Evolutionary conservation across 2,888 invertebrate genomes (phyloP).

Genomic region (Isotomurus palustris): DNA sequence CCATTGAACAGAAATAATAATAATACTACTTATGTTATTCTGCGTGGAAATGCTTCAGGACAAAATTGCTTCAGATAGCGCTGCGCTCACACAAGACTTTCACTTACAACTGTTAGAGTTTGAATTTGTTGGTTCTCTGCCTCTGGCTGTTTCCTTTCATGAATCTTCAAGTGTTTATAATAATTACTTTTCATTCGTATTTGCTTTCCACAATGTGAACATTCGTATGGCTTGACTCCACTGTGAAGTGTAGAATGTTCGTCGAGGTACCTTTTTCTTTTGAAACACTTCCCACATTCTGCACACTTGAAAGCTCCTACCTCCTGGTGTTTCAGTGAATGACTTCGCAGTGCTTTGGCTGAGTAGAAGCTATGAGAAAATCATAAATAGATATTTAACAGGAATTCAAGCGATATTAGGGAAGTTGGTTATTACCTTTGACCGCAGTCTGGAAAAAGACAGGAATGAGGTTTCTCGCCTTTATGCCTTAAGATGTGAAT

Average conservation of each 20-base stretch:
- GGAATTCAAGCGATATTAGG: no score
- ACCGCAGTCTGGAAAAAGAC: constrained; percentile 11
- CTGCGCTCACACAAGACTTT: no score
- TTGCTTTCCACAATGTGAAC: constrained; percentile 21
- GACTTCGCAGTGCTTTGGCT: constrained; percentile 20
- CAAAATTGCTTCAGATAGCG: no score
- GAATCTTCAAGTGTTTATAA: constrained; percentile 35
- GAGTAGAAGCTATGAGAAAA: constrained; percentile 27
- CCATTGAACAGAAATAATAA: no score
- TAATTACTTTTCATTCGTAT: constrained; percentile 37
- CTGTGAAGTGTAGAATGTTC: constrained; percentile 29
- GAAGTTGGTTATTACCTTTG: not conserved
- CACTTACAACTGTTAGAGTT: no score
- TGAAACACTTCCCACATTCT: constrained; percentile 27
- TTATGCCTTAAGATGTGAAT: no score
- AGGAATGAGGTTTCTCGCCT: no score
- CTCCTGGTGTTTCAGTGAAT: constrained; percentile 26
- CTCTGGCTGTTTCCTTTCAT: constrained; percentile 19
- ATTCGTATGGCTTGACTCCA: constrained; percentile 30
- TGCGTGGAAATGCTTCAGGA: no score
- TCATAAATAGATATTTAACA: no score
- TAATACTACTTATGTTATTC: no score
- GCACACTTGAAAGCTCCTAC: constrained; percentile 18
- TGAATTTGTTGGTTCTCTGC: not conserved
- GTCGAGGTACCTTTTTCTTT: constrained; percentile 26